These are phyloP conservation scores for Dryobota labecula DNA, from an alignment of 2,888 invertebrate species.

Conservation along the genomic window DNA sequence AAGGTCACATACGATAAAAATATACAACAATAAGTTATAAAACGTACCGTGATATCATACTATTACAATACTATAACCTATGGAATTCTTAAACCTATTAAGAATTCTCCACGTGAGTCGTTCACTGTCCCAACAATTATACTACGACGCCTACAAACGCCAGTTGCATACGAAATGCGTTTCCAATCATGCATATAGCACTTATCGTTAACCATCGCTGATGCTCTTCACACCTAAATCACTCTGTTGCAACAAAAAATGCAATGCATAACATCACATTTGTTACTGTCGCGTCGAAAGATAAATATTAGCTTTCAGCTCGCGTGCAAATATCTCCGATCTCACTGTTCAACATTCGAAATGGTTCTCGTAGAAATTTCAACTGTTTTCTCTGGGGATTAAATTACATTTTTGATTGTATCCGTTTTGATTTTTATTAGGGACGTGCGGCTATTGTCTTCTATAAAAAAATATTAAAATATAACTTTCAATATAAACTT, in stretches of 20 bases:
- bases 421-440: constrained; percentile 41
- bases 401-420: constrained; percentile 51
- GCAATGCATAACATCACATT: constrained; percentile 56
- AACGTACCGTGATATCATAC: constrained; percentile 56
- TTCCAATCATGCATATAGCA: constrained; percentile 39
- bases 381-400: constrained; percentile 54
- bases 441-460: constrained; percentile 55
- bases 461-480: constrained; percentile 49
- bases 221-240: constrained; percentile 50
- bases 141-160: constrained; percentile 68
- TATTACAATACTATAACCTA: constrained; percentile 53
- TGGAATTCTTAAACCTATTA: constrained; percentile 66
- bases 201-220: constrained; percentile 54
- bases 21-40: constrained; percentile 57
- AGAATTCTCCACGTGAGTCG: constrained; percentile 64
- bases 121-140: constrained; percentile 74
- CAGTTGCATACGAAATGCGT: constrained; percentile 61
- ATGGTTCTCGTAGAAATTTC: constrained; percentile 59
- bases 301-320: constrained; percentile 68
- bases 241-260: constrained; percentile 47
- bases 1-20: constrained; percentile 40
- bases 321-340: constrained; percentile 79
- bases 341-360: constrained; percentile 65
- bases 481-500: constrained; percentile 54
- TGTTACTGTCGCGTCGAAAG: constrained; percentile 41